Evolutionary conservation across 1,140 invertebrate species (phyloP), one percentile per base, ranked within the genome.

Genomic region (Drosophila navojoa): DNA sequence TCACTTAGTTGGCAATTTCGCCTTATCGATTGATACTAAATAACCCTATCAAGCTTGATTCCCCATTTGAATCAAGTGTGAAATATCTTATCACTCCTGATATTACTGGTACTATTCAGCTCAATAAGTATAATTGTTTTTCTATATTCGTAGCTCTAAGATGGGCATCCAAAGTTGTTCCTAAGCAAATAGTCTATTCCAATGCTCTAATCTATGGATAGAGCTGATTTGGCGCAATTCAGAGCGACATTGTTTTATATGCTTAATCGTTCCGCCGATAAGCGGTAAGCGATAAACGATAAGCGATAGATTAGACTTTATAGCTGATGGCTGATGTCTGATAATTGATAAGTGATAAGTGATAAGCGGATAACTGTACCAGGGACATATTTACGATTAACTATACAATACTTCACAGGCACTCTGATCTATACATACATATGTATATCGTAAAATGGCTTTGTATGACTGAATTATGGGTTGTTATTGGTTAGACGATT

Each of bases 211-310:
- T 45, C 57, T 79, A 75, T 49, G 53, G 22, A 22, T 13, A 25
- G 10, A 13, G 47, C 47, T 49, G 47, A 49, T 4, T 49, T 49
- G 47, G 47, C 42, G 61, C 58, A 35, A 52, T 22, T 15, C 27
- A 15, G 45, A 13, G 40, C 59, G 54, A 71, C 63, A 74, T 78
- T 66, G 77, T 80, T 60, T 80, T 81, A 82, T 84, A 63, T 70
- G 68, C 71, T 68, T 82, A 82, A 82, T 79, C 79, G 70, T 61
- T 63, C 40, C 29, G 42, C 53, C 66, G 81, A 84, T 84, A 74
- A 62, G 71, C 53, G 15, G 40, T 58, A 40, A 22, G 19, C 66
- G 81, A 84, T 84, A 74, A 62, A 60, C 53, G 15, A 47, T 58
- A 40, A 22, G 42, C 42, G 42, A 45, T 45, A 45, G 16, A 45